Evolutionary conservation across 2,888 invertebrate genomes (phyloP).

Genomic region (Pyrrhosoma nymphula): DNA sequence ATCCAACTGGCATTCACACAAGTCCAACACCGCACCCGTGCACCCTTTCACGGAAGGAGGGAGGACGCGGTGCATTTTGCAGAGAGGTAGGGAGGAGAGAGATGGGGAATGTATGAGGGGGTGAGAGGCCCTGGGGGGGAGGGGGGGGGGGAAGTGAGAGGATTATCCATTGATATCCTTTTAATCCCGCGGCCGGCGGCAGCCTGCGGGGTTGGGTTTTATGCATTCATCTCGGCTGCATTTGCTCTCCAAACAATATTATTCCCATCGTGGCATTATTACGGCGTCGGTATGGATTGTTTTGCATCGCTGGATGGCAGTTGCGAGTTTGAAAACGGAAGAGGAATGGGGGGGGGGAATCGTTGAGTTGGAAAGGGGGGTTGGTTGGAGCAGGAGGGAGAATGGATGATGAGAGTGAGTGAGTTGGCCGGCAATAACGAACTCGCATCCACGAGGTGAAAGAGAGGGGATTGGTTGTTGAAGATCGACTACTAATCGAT

Average conservation of each 20-base stretch:
- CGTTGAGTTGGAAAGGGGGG: neutral
- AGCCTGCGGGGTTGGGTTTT: conserved; percentile 2
- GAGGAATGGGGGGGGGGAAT: neutral
- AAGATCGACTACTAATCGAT: neutral
- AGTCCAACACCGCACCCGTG: neutral
- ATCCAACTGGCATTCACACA: conserved; percentile 34
- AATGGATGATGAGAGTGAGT: neutral
- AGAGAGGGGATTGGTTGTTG: neutral
- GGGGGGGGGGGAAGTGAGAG: neutral
- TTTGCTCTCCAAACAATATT: conserved; percentile 64
- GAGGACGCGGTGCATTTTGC: neutral
- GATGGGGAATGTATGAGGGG: no score
- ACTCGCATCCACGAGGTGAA: neutral
- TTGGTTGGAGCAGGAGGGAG: neutral
- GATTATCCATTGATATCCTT: conserved; percentile 52
- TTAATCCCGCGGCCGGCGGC: conserved; percentile 38
- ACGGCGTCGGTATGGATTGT: conserved; percentile 22
- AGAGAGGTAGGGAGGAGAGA: neutral
- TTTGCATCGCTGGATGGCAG: neutral
- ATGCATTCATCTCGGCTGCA: conserved; percentile 33
- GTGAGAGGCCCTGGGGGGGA: no score
- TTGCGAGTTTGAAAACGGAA: neutral
- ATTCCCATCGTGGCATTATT: conserved; percentile 13
- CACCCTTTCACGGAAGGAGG: neutral
- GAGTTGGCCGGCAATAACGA: neutral